A percentile compares a stretch with the other conserved stretches of the same genome.
Evolutionary conservation across 2,113 vertebrate species (phyloP).

Genomic region (Tragelaphus buxtoni): DNA sequence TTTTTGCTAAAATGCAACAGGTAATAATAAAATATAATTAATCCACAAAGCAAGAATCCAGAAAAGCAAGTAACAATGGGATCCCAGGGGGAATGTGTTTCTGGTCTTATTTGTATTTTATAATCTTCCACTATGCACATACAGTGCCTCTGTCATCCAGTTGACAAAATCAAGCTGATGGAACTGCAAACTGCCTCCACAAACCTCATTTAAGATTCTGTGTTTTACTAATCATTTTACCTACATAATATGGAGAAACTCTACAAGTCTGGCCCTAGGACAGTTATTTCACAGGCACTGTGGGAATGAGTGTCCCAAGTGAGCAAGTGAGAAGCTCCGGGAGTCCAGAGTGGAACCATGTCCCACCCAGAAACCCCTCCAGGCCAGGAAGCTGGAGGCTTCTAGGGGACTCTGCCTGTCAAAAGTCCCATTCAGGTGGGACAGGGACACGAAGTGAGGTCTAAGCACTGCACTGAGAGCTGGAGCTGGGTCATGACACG

Average conservation of each 20-base stretch:
- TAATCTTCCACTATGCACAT: not conserved
- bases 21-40: not conserved
- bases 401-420: not conserved
- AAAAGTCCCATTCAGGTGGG: not conserved
- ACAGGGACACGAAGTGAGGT: not conserved
- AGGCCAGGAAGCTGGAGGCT: not conserved
- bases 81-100: accelerated
- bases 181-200: no score
- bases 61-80: not conserved
- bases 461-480: not conserved
- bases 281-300: not conserved
- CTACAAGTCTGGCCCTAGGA: not conserved
- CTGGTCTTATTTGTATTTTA: not conserved
- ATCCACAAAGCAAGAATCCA: not conserved
- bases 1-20: not conserved
- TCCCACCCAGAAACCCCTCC: not conserved
- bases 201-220: not conserved
- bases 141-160: not conserved
- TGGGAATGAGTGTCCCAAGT: not conserved
- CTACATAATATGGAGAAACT: not conserved
- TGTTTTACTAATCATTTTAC: not conserved
- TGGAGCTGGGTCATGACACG: no score
- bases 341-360: not conserved
- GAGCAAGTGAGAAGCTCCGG: not conserved
- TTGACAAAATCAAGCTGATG: not conserved